Evolutionary conservation across 2,797 vertebrate species (phyloP), one percentile per base, ranked within the genome.

Genomic region (Poecile montanus): DNA sequence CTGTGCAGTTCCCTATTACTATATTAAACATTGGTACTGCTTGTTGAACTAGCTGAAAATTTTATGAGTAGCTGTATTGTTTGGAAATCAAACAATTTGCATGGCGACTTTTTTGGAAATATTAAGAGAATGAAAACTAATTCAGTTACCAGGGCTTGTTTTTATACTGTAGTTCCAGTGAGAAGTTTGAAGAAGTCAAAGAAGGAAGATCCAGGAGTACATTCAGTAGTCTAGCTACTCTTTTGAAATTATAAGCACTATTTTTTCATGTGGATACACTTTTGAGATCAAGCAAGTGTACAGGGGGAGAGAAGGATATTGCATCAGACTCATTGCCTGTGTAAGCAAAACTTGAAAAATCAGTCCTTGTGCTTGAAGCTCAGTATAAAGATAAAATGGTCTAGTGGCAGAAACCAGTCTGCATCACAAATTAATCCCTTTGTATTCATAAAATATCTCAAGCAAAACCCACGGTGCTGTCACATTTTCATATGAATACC

Each of bases 401-500:
- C 72, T 53, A 85, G n/a, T 23, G 44, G 53, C 81, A 75, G 50
- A 86, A 77, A 60, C 54, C 40, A 56, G 58, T 79, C 65, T 93
- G 34, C 77, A 93, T 89, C 83, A 72, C 61, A 90, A 85, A 95
- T 61, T 4, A 82, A 85, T 72, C 50, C 58, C 32, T 83, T 66
- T 63, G 13, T 94, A 63, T 93, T 94, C 61, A 70, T 85, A 60
- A 93, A 74, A 76, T 88, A 91, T 65, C 75, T 89, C 44, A 44
- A 50, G 47, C 56, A 85, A 89, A 95, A 78, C 54, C 91, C 75
- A 51, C 4, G 0, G 30, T 83, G 61, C 75, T 93, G 48, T 89
- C 79, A 79, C 38, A 80, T 88, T 95, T 96, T 45, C 76, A 23
- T 93, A 60, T 76, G 90, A 88, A 91, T 65, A 36, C 47, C 51